phyloP scores from a whole-genome alignment of 2,888 invertebrate genomes.

The Dryadula phaetusa region DNA sequence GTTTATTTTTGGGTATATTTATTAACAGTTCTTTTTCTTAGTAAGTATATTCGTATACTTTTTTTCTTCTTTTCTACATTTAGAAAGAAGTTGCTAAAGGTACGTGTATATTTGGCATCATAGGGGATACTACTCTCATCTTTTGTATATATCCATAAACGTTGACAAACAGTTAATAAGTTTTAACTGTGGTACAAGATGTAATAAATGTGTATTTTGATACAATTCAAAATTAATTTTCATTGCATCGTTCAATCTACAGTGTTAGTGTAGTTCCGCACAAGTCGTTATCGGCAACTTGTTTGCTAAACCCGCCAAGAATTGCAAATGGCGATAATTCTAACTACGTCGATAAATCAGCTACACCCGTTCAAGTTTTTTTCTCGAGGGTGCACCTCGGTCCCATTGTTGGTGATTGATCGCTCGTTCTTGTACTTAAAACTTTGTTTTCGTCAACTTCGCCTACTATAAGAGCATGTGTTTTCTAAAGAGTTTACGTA shows the following conservation, averaged over 20 bases:
- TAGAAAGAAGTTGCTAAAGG: no score
- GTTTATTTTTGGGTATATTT: no score
- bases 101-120: no score
- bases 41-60: no score
- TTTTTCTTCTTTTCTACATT: no score
- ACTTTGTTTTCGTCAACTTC: constrained; percentile 51
- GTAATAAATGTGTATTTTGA: background rate
- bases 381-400: constrained; percentile 72
- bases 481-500: constrained; percentile 55
- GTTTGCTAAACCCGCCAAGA: constrained; percentile 74
- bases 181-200: no score
- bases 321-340: constrained; percentile 84
- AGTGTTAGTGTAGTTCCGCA: constrained; percentile 35
- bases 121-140: no score
- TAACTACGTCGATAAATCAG: constrained; percentile 82
- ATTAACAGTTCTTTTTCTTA: no score
- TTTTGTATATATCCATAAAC: no score
- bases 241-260: background rate
- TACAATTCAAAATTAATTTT: background rate
- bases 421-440: constrained; percentile 68
- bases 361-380: constrained; percentile 75
- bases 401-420: constrained; percentile 79
- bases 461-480: constrained; percentile 64
- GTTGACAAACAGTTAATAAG: no score
- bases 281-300: constrained; percentile 74